A percentile compares a stretch with the other conserved stretches of the same genome.
phyloP scores from a whole-genome alignment of 2,888 invertebrate genomes.

The Pomacea canaliculata region DNA sequence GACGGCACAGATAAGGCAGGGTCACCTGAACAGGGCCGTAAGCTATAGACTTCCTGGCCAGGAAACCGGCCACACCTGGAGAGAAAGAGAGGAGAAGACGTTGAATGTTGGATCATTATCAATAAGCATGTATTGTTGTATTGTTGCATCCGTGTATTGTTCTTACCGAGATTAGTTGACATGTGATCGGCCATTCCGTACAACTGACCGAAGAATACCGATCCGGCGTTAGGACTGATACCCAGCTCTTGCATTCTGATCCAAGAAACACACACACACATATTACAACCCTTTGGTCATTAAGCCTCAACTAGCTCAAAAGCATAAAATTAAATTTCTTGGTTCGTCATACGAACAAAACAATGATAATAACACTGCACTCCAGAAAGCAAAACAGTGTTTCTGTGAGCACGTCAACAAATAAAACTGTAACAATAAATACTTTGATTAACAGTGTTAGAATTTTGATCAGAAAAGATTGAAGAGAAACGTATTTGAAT shows the following conservation, averaged over 20 bases:
- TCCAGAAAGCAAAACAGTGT: no score
- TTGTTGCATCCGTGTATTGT: not conserved
- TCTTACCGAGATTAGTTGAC: constrained; percentile 70
- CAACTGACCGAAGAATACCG: constrained; percentile 71
- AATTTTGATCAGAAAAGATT: no score
- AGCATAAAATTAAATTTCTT: no score
- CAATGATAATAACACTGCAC: no score
- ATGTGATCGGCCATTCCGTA: constrained; percentile 73
- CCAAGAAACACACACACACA: constrained; percentile 8
- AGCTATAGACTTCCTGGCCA: constrained; percentile 71
- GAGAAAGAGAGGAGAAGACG: not conserved
- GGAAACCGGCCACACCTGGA: constrained; percentile 60
- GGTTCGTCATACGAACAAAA: no score
- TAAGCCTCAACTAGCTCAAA: no score
- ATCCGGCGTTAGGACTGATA: constrained; percentile 43
- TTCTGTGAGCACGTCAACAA: no score
- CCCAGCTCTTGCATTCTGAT: constrained; percentile 59
- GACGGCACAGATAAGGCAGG: constrained; percentile 69
- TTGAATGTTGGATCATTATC: no score
- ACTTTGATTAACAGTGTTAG: no score
- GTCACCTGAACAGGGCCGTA: constrained; percentile 70
- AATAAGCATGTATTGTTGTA: no score
- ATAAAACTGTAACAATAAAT: no score
- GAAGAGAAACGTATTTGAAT: no score
- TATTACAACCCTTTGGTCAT: not conserved